These are phyloP conservation scores for Nymphalis c-album DNA, from an alignment of 2,888 invertebrate genomes.

Conservation along the genomic window DNA sequence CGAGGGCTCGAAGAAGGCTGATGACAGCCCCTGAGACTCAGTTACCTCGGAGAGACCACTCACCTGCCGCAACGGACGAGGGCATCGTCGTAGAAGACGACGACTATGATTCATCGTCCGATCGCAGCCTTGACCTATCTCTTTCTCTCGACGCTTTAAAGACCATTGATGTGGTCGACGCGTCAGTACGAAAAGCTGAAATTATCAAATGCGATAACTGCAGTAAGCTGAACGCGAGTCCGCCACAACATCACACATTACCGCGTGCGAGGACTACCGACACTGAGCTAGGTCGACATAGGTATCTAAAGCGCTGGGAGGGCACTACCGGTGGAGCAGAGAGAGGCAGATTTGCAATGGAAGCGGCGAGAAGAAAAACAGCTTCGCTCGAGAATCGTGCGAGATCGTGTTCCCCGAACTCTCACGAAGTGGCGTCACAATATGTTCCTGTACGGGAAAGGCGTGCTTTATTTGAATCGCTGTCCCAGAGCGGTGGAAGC, in stretches of 20 bases:
- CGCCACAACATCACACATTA: conserved; percentile 67
- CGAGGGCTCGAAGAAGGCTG: conserved; percentile 70
- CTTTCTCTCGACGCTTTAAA: conserved; percentile 77
- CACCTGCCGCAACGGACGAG: conserved; percentile 77
- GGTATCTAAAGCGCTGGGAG: conserved; percentile 75
- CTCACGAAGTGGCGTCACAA: conserved; percentile 76
- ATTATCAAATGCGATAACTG: conserved; percentile 75
- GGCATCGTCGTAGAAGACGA: conserved; percentile 80
- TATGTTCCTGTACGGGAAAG: conserved; percentile 88
- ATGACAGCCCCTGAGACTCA: conserved; percentile 68
- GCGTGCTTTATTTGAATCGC: conserved; percentile 85
- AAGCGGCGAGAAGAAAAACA: conserved; percentile 72
- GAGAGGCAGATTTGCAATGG: conserved; percentile 67
- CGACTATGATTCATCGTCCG: conserved; percentile 81
- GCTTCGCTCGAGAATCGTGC: conserved; percentile 69
- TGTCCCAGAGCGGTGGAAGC: conserved; percentile 83
- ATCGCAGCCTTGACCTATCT: conserved; percentile 80
- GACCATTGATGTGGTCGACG: conserved; percentile 69
- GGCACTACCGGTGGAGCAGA: conserved; percentile 69
- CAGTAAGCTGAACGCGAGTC: conserved; percentile 64
- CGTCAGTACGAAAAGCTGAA: conserved; percentile 69
- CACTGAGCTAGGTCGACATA: conserved; percentile 67
- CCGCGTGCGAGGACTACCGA: conserved; percentile 70
- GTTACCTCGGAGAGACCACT: conserved; percentile 69
- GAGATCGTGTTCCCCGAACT: conserved; percentile 74